A percentile compares a stretch with the other conserved stretches of the same genome.
Conservation (phyloP, 1,140 invertebrate genomes). For the Zaprionus gabonicus region DNA sequence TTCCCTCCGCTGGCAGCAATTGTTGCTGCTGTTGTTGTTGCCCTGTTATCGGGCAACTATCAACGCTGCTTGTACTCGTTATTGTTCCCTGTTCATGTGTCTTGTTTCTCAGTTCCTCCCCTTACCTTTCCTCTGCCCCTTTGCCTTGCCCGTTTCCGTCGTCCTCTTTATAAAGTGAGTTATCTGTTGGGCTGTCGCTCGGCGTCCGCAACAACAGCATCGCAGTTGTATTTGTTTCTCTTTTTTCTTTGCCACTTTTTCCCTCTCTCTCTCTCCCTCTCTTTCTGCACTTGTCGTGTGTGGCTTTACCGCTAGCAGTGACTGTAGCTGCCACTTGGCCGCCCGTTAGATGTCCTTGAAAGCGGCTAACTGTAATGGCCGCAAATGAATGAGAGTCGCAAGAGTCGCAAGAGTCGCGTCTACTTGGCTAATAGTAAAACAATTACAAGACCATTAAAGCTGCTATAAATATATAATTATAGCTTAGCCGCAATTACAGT, state of each 20-base stretch:
- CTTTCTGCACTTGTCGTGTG: slow-evolving; percentile 68
- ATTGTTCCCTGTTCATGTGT: slow-evolving; percentile 76
- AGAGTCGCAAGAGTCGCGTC: neutral
- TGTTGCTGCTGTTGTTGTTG: slow-evolving; percentile 35
- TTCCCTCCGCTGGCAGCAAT: slow-evolving; percentile 44
- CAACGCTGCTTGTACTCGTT: slow-evolving; percentile 78
- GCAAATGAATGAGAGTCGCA: slow-evolving; percentile 7
- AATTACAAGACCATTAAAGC: slow-evolving; percentile 1
- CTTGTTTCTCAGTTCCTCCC: slow-evolving; percentile 17
- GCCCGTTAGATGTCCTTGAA: slow-evolving; percentile 77
- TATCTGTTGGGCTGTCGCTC: slow-evolving; percentile 72
- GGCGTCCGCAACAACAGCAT: slow-evolving; percentile 32
- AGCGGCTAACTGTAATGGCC: slow-evolving; percentile 71
- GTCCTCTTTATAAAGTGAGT: slow-evolving; percentile 74
- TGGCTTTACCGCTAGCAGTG: slow-evolving; percentile 63
- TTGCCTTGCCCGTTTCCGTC: slow-evolving; percentile 2
- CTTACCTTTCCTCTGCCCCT: neutral
- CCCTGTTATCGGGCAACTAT: slow-evolving; percentile 75
- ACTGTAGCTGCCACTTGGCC: slow-evolving; percentile 45
- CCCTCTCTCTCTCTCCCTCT: neutral
- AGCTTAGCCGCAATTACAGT: neutral
- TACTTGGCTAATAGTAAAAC: slow-evolving; percentile 8
- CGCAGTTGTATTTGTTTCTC: slow-evolving; percentile 20
- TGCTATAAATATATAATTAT: neutral
- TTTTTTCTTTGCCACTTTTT: neutral